Conservation (phyloP, 2,113 vertebrate species). For the Hoplias malabaricus region DNA sequence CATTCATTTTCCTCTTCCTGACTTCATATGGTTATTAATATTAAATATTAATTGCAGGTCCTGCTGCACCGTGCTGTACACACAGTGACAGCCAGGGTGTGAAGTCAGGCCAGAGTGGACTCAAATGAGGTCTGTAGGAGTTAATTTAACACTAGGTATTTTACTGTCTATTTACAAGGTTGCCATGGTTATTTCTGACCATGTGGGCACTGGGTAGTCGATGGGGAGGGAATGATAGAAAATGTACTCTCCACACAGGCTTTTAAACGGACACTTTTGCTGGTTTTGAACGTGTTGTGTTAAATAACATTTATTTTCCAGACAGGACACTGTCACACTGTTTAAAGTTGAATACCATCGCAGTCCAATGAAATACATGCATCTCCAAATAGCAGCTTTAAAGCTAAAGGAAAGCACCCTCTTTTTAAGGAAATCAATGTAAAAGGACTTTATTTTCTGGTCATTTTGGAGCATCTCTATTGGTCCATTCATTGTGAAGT, state of each 20-base stretch:
- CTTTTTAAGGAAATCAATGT: no score
- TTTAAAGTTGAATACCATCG: neutral
- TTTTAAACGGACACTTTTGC: neutral
- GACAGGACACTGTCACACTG: neutral
- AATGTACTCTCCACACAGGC: neutral
- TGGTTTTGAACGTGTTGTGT: neutral
- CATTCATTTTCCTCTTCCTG: slow-evolving; percentile 5
- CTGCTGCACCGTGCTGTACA: slow-evolving; percentile 14
- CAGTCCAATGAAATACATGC: no score
- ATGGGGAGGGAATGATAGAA: neutral
- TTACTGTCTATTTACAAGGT: slow-evolving; percentile 22
- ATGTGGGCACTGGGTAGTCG: neutral
- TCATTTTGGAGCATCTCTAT: no score
- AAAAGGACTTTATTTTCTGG: no score
- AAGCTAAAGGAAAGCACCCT: no score
- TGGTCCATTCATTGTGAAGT: no score
- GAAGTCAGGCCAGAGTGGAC: slow-evolving; percentile 6
- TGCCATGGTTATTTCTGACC: slow-evolving; percentile 15
- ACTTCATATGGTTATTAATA: slow-evolving; percentile 26
- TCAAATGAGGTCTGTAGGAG: slow-evolving; percentile 30
- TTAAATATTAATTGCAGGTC: slow-evolving; percentile 32
- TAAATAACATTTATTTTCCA: neutral
- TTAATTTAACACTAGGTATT: slow-evolving; percentile 14
- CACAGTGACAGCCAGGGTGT: slow-evolving; percentile 11
- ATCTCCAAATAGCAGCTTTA: no score